A percentile compares a stretch with the other conserved stretches of the same genome.
phyloP scores from a whole-genome alignment of 2,113 vertebrate genomes.

The Piaya cayana region DNA sequence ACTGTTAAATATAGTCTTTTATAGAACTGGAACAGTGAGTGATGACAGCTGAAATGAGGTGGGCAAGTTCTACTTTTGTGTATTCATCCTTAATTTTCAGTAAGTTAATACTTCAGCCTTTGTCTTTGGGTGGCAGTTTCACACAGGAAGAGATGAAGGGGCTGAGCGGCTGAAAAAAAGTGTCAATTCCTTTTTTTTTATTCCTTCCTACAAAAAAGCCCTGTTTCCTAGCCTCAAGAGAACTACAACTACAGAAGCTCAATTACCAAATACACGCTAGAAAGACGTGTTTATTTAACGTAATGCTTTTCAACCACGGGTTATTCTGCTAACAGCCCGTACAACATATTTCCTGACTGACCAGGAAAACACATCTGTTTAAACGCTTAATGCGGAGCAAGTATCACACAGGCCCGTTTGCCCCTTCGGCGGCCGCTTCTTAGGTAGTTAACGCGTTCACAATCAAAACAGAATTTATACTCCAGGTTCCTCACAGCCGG shows the following conservation, averaged over 20 bases:
- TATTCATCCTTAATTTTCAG: conserved; percentile 47
- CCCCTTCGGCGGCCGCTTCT: neutral
- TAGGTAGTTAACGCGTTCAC: neutral
- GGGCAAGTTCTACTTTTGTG: conserved; percentile 48
- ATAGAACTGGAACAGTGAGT: conserved; percentile 58
- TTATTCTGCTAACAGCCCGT: neutral
- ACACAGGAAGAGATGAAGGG: conserved; percentile 3
- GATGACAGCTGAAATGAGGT: conserved; percentile 68
- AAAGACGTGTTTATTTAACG: neutral
- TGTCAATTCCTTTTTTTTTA: neutral
- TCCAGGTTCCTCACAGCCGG: neutral
- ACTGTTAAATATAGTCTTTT: conserved; percentile 67
- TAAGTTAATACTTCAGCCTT: conserved; percentile 25
- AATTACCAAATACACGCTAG: neutral
- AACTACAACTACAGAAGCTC: neutral
- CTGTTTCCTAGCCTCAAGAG: neutral
- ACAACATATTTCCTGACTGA: neutral
- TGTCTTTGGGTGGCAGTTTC: conserved; percentile 29
- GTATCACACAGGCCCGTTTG: fast-evolving
- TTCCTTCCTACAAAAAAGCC: neutral
- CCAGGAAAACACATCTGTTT: neutral
- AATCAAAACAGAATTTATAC: neutral
- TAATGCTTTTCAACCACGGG: neutral
- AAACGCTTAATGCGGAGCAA: neutral
- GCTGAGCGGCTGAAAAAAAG: neutral